A percentile compares a stretch with the other conserved stretches of the same genome.
phyloP scores from a whole-genome alignment of 2,113 vertebrate genomes.

The Bombycilla garrulus region DNA sequence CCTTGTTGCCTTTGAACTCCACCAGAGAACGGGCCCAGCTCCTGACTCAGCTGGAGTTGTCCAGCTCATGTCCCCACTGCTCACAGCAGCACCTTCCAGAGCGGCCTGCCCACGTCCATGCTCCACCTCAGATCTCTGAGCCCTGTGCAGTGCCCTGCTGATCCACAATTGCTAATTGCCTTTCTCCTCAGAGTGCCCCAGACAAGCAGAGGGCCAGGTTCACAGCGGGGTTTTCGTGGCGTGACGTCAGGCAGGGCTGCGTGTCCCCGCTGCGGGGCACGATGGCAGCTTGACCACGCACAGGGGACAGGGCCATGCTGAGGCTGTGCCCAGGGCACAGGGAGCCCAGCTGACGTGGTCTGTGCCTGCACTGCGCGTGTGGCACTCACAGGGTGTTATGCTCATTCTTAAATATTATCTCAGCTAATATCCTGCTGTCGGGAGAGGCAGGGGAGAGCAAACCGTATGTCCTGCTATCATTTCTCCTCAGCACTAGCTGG shows the following conservation, averaged over 20 bases:
- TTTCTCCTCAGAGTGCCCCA: not conserved
- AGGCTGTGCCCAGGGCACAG: not conserved
- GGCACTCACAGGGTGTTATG: not conserved
- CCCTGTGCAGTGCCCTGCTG: accelerated
- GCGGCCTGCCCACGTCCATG: accelerated
- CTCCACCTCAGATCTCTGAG: not conserved
- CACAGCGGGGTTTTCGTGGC: not conserved
- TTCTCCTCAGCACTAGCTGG: not conserved
- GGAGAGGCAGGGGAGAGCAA: not conserved
- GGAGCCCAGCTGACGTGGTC: not conserved
- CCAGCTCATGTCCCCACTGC: too few species aligned
- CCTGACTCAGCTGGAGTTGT: not conserved
- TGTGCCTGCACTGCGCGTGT: not conserved
- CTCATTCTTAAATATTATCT: not conserved
- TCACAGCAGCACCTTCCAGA: not conserved
- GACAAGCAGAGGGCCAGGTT: not conserved
- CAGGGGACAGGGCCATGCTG: not conserved
- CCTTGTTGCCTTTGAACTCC: not conserved
- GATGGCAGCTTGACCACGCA: accelerated
- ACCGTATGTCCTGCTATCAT: not conserved
- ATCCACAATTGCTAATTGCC: not conserved
- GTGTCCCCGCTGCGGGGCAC: accelerated
- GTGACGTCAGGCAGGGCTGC: accelerated
- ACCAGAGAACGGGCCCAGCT: not conserved
- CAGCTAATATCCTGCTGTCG: not conserved